Evolutionary conservation across 1,140 invertebrate genomes (phyloP).

Genomic region (Drosophila chauvacae): DNA sequence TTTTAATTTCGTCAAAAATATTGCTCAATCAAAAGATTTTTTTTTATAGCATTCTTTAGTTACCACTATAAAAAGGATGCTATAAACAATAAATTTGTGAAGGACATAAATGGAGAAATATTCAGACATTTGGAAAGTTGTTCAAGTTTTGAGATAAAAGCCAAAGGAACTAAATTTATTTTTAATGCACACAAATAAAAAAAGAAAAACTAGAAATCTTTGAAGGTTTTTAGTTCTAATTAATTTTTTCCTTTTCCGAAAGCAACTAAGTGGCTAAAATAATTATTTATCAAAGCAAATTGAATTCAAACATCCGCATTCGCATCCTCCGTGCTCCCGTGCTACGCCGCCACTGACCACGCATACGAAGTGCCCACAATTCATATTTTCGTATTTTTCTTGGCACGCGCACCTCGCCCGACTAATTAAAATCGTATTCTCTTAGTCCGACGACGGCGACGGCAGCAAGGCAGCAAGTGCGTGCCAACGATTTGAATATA

Average conservation of each 20-base stretch:
- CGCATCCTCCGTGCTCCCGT: not conserved
- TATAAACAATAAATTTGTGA: not conserved
- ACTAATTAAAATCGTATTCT: constrained; percentile 66
- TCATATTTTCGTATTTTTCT: constrained; percentile 72
- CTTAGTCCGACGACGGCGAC: constrained; percentile 50
- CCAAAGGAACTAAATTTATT: not conserved
- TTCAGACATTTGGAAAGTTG: not conserved
- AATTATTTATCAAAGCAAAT: not conserved
- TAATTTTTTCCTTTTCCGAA: not conserved
- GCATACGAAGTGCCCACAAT: constrained; percentile 30
- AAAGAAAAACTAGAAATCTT: not conserved
- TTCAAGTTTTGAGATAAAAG: not conserved
- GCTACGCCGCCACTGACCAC: constrained; percentile 18
- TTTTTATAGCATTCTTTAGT: no score
- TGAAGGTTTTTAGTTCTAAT: not conserved
- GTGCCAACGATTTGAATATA: constrained; percentile 57
- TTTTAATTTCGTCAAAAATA: no score
- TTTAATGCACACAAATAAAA: not conserved
- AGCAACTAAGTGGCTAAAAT: not conserved
- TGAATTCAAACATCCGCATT: constrained; percentile 1
- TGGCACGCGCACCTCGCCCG: constrained; percentile 63
- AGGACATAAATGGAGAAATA: not conserved
- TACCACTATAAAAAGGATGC: no score
- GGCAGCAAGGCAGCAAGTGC: constrained; percentile 45
- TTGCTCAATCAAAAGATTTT: no score